These are phyloP conservation scores for Halcyon smyrnensis DNA, from an alignment of 2,797 vertebrate genomes.

Conservation along the genomic window DNA sequence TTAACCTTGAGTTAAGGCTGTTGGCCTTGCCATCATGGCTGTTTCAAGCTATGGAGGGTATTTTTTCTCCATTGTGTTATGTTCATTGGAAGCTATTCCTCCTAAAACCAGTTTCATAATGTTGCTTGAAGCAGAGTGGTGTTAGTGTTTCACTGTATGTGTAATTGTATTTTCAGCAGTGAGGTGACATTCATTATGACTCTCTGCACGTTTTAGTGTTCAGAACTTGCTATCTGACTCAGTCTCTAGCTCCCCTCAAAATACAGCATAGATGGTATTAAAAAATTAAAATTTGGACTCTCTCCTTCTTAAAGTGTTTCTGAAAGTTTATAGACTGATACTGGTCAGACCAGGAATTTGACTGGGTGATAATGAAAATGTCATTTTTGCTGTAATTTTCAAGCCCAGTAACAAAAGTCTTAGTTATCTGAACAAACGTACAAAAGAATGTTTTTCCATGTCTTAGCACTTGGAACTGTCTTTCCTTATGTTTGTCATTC, in stretches of 20 bases:
- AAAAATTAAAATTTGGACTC: neutral
- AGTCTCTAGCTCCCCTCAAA: neutral
- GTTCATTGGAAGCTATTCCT: neutral
- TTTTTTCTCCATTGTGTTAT: neutral
- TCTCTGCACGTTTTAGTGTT: neutral
- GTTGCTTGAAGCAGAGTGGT: neutral
- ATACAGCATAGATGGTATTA: neutral
- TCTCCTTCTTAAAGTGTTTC: neutral
- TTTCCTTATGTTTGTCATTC: constrained; percentile 1
- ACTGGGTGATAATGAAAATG: neutral
- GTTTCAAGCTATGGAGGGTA: neutral
- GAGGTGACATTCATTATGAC: neutral
- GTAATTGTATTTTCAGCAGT: neutral
- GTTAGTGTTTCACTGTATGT: neutral
- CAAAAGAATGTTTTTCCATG: neutral
- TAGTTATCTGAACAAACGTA: neutral
- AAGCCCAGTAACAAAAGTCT: neutral
- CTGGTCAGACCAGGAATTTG: neutral
- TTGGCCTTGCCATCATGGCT: neutral
- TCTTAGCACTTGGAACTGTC: neutral
- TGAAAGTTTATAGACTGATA: neutral
- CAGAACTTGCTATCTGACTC: neutral
- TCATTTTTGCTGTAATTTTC: neutral
- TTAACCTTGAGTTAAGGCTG: neutral
- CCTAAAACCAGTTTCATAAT: neutral